Base-by-base conservation (phyloP, 1,140 invertebrate species). In the Conus betulinus region DNA sequence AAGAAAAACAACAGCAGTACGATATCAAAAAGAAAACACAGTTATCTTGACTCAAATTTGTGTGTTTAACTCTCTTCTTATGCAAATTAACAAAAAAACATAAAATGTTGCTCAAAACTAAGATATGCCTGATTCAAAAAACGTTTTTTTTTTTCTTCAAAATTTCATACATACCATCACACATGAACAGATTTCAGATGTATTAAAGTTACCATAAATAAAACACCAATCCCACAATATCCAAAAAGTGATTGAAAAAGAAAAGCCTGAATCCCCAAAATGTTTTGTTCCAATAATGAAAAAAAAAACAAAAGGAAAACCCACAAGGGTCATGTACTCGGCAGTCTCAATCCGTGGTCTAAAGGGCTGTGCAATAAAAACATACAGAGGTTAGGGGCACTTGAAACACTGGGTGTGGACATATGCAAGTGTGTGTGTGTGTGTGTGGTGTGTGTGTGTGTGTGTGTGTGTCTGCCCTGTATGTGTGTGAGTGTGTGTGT, bases 271-370 rank as follows among this genome's bases (percentile, higher is more conserved):
- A 83, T 11, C 23, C 51, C 51, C 1, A 55, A 20, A 52, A 55
- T 55, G 23, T 20, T 20, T 11, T 6, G 23, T 81, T 8, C 39
- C 17, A 83, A 83, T 55, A 57, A 53, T 3, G 25, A 23, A 11
- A 53, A 53, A 55, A n/a, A 55, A 10, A n/a, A n/a, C n/a, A n/a
- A n/a, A 83, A 51, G 51, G 63, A 39, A 39, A 86, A 89, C 89
- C 39, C 87, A 89, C 89, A 82, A 87, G 89, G 7, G 89, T 87
- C 57, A 89, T 71, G 52, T 89, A 89, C 71, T 89, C 89, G 39
- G 86, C 78, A 20, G 86, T 83, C 79, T 89, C 89, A 87, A 84
- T 27, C 63, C 82, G 13, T 7, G 89, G 85, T 78, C 89, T 89
- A 89, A 89, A 89, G 25, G 85, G 85, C 89, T 89, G 89, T 55